phyloP scores from a whole-genome alignment of 2,113 vertebrate species.

The Saguinus midas region DNA sequence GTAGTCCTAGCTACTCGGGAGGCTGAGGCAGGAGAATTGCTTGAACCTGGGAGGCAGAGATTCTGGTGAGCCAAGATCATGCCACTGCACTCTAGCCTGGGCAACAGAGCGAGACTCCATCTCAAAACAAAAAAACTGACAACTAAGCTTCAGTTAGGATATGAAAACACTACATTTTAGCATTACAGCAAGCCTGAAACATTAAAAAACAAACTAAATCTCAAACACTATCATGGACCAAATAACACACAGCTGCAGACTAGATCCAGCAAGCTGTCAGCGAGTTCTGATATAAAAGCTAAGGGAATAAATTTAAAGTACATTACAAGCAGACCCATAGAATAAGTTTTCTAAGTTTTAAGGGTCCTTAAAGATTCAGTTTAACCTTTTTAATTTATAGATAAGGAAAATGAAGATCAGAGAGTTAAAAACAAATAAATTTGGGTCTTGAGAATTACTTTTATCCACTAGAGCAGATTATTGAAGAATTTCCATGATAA shows the following conservation, averaged over 20 bases:
- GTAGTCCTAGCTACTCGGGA: too few species aligned
- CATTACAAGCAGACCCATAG: neutral
- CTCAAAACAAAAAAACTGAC: too few species aligned
- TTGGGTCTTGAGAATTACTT: slow-evolving; percentile 1
- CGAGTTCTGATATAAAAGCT: neutral
- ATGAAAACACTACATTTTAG: too few species aligned
- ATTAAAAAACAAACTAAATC: neutral
- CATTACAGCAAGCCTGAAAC: too few species aligned
- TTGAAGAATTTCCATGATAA: slow-evolving; percentile 16
- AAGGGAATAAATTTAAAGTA: slow-evolving; percentile 47
- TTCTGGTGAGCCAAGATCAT: too few species aligned
- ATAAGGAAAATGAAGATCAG: slow-evolving; percentile 21
- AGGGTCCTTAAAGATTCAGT: neutral
- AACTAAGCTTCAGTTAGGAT: too few species aligned
- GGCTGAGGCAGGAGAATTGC: too few species aligned
- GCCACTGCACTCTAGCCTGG: too few species aligned
- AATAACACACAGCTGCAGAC: neutral
- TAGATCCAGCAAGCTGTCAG: neutral
- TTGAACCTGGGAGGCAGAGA: too few species aligned
- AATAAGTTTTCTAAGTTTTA: slow-evolving; percentile 35
- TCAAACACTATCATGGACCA: neutral
- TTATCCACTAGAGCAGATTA: neutral
- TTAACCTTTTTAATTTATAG: slow-evolving; percentile 2
- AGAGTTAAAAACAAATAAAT: slow-evolving; percentile 35
- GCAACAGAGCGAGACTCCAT: too few species aligned